Percentiles rank a stretch among this genome's conserved stretches.
These are phyloP conservation scores for Furnarius figulus DNA, from an alignment of 2,113 vertebrate species.

Conservation along the genomic window DNA sequence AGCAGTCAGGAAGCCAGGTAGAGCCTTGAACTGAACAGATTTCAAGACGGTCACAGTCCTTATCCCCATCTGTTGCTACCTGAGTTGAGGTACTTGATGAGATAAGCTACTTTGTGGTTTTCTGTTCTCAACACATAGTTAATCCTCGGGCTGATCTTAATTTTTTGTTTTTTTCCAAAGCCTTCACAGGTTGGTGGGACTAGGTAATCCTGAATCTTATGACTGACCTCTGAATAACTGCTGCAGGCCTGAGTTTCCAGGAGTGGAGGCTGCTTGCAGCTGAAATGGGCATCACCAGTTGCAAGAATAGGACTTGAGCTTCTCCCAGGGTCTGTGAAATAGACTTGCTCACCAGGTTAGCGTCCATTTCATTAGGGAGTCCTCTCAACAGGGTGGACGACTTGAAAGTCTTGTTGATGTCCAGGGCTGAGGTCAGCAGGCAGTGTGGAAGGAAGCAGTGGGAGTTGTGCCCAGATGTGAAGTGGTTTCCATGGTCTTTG, in stretches of 20 bases:
- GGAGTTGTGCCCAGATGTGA: constrained; percentile 8
- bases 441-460: background rate
- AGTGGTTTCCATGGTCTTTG: constrained; percentile 49
- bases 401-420: background rate
- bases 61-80: constrained; percentile 32
- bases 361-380: background rate
- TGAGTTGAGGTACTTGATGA: background rate
- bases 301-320: background rate
- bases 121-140: background rate
- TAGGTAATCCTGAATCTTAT: background rate
- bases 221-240: background rate
- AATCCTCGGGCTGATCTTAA: background rate
- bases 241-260: background rate
- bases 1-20: background rate
- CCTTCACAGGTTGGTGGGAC: background rate
- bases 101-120: constrained; percentile 6
- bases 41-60: background rate
- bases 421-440: constrained; percentile 1
- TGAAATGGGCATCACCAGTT: background rate
- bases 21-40: background rate
- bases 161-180: background rate
- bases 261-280: background rate
- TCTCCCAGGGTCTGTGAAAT: background rate
- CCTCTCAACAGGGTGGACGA: background rate
- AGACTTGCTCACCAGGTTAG: background rate